phyloP scores from a whole-genome alignment of 2,113 vertebrate genomes.

The Pterophyllum scalare region DNA sequence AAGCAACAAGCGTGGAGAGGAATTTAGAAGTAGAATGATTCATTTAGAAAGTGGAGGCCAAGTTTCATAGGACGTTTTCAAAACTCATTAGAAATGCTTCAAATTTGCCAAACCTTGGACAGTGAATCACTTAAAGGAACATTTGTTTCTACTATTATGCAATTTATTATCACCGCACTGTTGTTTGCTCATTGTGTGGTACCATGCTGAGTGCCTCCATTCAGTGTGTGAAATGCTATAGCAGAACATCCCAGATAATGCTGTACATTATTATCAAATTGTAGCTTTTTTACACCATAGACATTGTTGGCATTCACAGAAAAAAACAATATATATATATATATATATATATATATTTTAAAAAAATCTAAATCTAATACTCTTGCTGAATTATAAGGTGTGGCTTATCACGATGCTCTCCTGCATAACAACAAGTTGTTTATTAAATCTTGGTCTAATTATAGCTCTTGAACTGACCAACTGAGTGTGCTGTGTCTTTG shows the following conservation, averaged over 20 bases:
- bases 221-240: constrained; percentile 3
- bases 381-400: background rate
- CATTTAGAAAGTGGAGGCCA: constrained; percentile 8
- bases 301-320: background rate
- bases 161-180: background rate
- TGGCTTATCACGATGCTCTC: background rate
- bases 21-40: constrained; percentile 8
- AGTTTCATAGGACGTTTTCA: background rate
- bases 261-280: background rate
- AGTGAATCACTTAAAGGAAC: background rate
- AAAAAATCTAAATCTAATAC: background rate
- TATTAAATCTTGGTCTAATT: constrained; percentile 52
- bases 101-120: background rate
- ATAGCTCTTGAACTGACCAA: constrained; percentile 44
- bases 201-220: background rate
- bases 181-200: background rate
- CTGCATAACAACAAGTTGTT: constrained; percentile 46
- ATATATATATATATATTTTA: background rate
- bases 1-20: background rate
- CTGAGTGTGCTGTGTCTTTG: constrained; percentile 53
- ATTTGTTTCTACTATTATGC: background rate
- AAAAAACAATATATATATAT: background rate
- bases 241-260: background rate
- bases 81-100: background rate
- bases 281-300: background rate